Base-by-base conservation (phyloP, 2,113 vertebrate genomes). In the Lasiurus borealis region DNA sequence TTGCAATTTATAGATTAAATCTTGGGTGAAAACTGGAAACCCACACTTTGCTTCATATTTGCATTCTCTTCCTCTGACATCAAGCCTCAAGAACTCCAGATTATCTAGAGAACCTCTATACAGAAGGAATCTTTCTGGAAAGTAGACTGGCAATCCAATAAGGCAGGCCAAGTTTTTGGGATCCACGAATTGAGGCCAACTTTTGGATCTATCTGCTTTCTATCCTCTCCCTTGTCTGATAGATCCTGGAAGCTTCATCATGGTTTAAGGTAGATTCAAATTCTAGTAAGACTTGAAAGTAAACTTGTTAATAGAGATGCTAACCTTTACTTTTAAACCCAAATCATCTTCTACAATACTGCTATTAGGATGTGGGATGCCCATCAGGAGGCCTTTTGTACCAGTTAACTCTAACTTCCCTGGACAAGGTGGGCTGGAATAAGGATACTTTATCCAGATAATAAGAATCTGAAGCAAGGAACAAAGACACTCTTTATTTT, bases 341-440 rank as follows among this genome's bases (percentile, higher is more conserved):
- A 84, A 66, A 52, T 76, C 23, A 7, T 75, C 31, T 57, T 25
- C 44, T 71, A 6, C 27, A 6, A 59, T 3, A 68, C 12, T 86
- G 8, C 7, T 62, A 0, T 62, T 36, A 3, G 34, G 27, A 14
- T 46, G 2, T 25, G 13, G 11, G 8, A 0, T 48, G 3, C 36
- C 7, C 8, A 21, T 52, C 14, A 54, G 54, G 25, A 36, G 8
- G 8, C 0, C 6, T 31, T 21, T 7, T 78, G 0, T 40, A 64
- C 13, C 15, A 85, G 21, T 23, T 52, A n/a, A 68, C 16, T 1
- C 6, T 25, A 62, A 48, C 1, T 44, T 48, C 12, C 21, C 6
- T 68, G 84, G 14, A 7, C 6, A 34, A 3, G 89, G 23, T 8
- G n/a, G 8, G 6, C 4, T 54, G 19, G 4, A 54, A 84, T 25